These are phyloP conservation scores for Mythimna lalbum DNA, from an alignment of 2,888 invertebrate genomes.

Conservation along the genomic window DNA sequence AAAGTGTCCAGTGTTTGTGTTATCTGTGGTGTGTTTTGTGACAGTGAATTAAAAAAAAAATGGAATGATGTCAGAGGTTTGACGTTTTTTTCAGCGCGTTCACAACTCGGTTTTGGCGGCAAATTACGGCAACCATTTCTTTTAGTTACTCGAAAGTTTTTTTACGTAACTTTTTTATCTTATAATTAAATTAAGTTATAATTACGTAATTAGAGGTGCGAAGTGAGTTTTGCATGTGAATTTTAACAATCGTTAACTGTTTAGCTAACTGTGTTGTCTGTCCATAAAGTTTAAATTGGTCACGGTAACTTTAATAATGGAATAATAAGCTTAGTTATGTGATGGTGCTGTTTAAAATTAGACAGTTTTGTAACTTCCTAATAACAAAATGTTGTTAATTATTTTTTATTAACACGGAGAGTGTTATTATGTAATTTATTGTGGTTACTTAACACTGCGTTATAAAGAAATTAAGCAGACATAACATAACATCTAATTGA, in stretches of 20 bases:
- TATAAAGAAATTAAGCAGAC: conserved; percentile 19
- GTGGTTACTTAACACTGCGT: conserved; percentile 15
- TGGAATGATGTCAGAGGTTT: conserved; percentile 77
- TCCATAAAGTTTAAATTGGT: conserved; percentile 59
- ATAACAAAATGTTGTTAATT: conserved; percentile 34
- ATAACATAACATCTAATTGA: conserved; percentile 3
- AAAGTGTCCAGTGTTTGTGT: conserved; percentile 63
- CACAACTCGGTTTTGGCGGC: conserved; percentile 71
- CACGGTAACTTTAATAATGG: conserved; percentile 60
- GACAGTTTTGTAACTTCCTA: conserved; percentile 57
- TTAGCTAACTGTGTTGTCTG: conserved; percentile 65
- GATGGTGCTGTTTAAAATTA: conserved; percentile 51
- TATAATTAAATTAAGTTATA: conserved; percentile 62
- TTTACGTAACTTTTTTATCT: conserved; percentile 52
- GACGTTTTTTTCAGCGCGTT: conserved; percentile 61
- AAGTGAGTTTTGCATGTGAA: conserved; percentile 69
- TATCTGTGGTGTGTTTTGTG: conserved; percentile 64
- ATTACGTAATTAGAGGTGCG: conserved; percentile 68
- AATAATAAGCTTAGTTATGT: conserved; percentile 59
- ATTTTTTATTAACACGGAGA: conserved; percentile 32
- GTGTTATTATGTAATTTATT: conserved; percentile 37
- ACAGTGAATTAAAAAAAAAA: conserved; percentile 62
- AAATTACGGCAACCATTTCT: conserved; percentile 43
- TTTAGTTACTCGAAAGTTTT: conserved; percentile 47
- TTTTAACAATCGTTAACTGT: conserved; percentile 68